Base-by-base conservation (phyloP, 2,797 vertebrate species). In the Oreochromis mossambicus region DNA sequence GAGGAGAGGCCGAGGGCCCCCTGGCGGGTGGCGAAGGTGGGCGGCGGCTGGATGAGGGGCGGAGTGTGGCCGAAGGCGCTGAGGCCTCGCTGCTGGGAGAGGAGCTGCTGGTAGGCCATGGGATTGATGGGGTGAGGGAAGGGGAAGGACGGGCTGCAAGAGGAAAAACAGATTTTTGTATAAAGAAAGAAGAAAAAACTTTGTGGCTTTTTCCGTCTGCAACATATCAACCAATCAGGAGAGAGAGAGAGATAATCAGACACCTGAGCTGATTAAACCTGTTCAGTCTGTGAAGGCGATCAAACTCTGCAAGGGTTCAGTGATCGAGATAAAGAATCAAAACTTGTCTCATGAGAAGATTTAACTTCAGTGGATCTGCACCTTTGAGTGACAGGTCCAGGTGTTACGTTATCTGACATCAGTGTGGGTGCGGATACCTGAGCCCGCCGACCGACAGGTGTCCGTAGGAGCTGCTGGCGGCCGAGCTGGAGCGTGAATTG, bases 401-500 rank as follows among this genome's bases (percentile, higher is more conserved):
- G 58, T 36, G 32, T 63, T 63, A 15, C 14, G 3, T 73, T 24
- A 11, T 73, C 9, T 48, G 14, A 73, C 68, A 48, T 46, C 24
- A 29, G 14, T 15, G 17, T 26, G 6, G 7, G 21, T 14, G 24
- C 29, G 4, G 52, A 36, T 24, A 21, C 95, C 93, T 94, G 85
- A 95, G 87, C 2, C 93, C 94, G 9, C 98, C 98, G 0, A 98
- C 98, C 0, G 98, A 98, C 91, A 99, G 96, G 93, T 99, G 98
- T 2, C 98, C 98, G 0, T 99, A 99, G 75, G 98, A 99, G 88
- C 97, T 97, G 73, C 98, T 97, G 4, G 98, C 97, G 0, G 98
- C 97, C 0, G 98, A 99, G 92, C 98, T 98, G 95, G 97, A 98
- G 13, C 98, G 96, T 0, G 98, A 98, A 93, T 98, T 99, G 96